Conservation (phyloP, 2,888 invertebrate species). For the Lithophane semibrunnea region DNA sequence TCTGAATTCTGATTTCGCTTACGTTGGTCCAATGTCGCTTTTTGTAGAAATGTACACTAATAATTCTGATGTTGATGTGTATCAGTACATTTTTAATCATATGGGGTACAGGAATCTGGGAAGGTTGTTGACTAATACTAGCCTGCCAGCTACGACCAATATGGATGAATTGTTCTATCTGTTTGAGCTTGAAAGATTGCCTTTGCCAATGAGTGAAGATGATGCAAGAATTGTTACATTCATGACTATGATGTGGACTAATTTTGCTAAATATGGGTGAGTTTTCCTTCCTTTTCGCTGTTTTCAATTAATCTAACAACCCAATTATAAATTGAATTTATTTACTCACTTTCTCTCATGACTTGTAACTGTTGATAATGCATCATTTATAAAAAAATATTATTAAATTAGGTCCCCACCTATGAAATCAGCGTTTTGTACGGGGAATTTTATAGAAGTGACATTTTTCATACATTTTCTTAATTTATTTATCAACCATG, state of each 20-base stretch:
- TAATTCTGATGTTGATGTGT: conserved; percentile 75
- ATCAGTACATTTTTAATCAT: conserved; percentile 83
- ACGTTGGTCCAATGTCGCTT: conserved; percentile 83
- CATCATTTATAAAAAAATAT: no score
- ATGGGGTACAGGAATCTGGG: conserved; percentile 85
- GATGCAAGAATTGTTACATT: conserved; percentile 86
- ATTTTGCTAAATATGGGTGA: conserved; percentile 88
- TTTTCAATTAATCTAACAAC: neutral
- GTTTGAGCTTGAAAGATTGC: conserved; percentile 83
- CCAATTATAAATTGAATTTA: neutral
- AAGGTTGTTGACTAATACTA: conserved; percentile 82
- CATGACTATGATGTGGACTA: conserved; percentile 89
- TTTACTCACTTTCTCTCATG: neutral
- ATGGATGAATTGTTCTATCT: conserved; percentile 85
- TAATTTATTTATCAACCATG: no score
- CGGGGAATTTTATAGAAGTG: no score
- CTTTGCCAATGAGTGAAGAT: conserved; percentile 83
- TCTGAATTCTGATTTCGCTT: conserved; percentile 84
- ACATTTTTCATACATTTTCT: no score
- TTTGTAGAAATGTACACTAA: conserved; percentile 82
- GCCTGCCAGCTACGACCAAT: conserved; percentile 81
- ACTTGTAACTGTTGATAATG: neutral
- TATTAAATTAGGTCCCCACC: no score
- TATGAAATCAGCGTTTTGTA: no score
- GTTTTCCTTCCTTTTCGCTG: conserved; percentile 50